These are phyloP conservation scores for Charadrius vociferus DNA, from an alignment of 2,113 vertebrate species.

Conservation along the genomic window DNA sequence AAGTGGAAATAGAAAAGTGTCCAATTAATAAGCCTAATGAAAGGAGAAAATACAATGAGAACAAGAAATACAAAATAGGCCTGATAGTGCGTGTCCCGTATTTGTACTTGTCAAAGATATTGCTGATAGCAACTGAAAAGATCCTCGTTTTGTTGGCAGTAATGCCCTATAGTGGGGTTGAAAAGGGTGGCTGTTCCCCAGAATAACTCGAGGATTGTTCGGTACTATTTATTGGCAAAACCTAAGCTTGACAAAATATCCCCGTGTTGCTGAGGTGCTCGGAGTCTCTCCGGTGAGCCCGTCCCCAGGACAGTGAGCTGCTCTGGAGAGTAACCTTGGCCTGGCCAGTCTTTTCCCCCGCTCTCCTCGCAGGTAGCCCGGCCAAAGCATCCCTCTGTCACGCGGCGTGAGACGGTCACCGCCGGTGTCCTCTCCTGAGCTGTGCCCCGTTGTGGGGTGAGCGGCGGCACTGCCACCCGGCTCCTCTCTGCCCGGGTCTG, in stretches of 20 bases:
- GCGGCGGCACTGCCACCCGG: background rate
- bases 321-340: background rate
- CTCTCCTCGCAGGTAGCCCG: background rate
- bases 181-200: background rate
- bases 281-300: fast-evolving
- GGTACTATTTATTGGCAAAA: background rate
- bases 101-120: background rate
- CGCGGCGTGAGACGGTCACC: fast-evolving
- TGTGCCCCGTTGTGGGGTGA: background rate
- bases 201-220: background rate
- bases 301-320: background rate
- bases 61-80: background rate
- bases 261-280: background rate
- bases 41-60: background rate
- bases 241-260: background rate
- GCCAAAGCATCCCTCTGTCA: background rate
- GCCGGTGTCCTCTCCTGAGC: background rate
- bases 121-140: background rate
- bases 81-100: background rate
- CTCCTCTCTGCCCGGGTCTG: background rate
- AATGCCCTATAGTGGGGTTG: background rate
- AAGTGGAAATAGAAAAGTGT: background rate
- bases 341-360: background rate
- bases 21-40: background rate
- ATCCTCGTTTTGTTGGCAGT: background rate